A percentile compares a stretch with the other conserved stretches of the same genome.
Conservation (phyloP, 2,797 vertebrate genomes). For the Kryptolebias ocellatus region DNA sequence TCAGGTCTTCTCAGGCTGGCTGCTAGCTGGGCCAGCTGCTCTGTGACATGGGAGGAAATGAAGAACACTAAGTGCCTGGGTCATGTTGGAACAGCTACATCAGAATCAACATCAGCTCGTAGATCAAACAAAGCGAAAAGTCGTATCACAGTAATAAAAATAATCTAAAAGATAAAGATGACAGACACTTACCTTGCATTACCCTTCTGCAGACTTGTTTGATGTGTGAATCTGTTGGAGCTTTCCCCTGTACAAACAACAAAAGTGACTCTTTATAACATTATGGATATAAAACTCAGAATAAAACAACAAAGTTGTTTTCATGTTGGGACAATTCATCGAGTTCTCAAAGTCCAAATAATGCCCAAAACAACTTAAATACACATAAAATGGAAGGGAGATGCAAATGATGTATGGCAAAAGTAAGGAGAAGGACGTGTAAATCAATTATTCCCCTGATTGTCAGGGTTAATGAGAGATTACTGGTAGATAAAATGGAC, state of each 20-base stretch:
- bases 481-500: too few species aligned
- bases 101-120: not conserved
- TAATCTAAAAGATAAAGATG: not conserved
- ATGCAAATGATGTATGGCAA: too few species aligned
- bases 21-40: conserved; percentile 93
- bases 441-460: too few species aligned
- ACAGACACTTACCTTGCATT: conserved; percentile 89
- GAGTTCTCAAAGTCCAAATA: too few species aligned
- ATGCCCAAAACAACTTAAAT: too few species aligned
- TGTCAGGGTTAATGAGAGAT: too few species aligned
- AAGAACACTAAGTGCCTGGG: not conserved
- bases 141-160: not conserved
- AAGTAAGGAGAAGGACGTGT: too few species aligned
- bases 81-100: not conserved
- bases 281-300: not conserved
- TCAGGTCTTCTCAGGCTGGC: conserved; percentile 92
- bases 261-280: not conserved
- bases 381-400: too few species aligned
- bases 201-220: conserved; percentile 97
- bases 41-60: conserved; percentile 72
- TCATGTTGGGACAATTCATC: too few species aligned
- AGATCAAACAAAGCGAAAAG: not conserved
- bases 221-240: conserved; percentile 89
- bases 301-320: not conserved
- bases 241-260: conserved; percentile 84